Conservation (phyloP, 2,113 vertebrate species). For the Tachycineta bicolor region DNA sequence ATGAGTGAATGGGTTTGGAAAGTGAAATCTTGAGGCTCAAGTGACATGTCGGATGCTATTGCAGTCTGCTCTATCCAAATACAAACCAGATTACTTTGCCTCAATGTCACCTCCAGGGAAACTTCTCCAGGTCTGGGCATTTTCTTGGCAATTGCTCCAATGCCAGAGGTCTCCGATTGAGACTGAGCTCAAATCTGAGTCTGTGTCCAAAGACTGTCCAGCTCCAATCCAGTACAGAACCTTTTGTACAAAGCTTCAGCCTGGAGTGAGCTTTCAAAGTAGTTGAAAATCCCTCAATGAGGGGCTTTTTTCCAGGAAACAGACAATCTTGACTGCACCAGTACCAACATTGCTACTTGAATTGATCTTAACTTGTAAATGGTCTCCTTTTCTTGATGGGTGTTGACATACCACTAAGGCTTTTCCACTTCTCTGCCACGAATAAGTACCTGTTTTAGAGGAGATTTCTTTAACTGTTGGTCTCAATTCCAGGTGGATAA, state of each 20-base stretch:
- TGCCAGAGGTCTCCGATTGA: not conserved
- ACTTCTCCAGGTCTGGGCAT: conserved; percentile 1
- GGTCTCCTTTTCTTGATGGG: conserved; percentile 75
- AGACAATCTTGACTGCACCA: conserved; percentile 74
- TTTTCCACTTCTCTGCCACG: conserved; percentile 86
- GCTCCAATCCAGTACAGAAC: conserved; percentile 49
- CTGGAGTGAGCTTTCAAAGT: conserved; percentile 70
- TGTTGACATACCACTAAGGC: conserved; percentile 80
- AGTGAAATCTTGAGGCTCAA: conserved; percentile 66
- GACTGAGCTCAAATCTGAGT: not conserved
- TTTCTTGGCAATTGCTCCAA: not conserved
- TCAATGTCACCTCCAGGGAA: not conserved
- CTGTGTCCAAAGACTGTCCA: not conserved
- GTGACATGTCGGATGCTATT: conserved; percentile 71
- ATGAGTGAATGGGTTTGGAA: conserved; percentile 70
- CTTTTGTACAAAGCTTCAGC: conserved; percentile 57
- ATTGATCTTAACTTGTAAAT: conserved; percentile 70
- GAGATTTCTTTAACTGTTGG: conserved; percentile 53
- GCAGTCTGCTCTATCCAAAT: conserved; percentile 32
- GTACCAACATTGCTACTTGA: conserved; percentile 77
- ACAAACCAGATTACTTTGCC: not conserved
- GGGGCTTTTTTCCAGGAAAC: conserved; percentile 46
- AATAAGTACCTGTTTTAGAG: conserved; percentile 16
- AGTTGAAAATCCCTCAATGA: conserved; percentile 68
- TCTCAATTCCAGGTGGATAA: conserved; percentile 92